Conservation (phyloP, 2,797 vertebrate genomes). For the Acipenser transmontanus region DNA sequence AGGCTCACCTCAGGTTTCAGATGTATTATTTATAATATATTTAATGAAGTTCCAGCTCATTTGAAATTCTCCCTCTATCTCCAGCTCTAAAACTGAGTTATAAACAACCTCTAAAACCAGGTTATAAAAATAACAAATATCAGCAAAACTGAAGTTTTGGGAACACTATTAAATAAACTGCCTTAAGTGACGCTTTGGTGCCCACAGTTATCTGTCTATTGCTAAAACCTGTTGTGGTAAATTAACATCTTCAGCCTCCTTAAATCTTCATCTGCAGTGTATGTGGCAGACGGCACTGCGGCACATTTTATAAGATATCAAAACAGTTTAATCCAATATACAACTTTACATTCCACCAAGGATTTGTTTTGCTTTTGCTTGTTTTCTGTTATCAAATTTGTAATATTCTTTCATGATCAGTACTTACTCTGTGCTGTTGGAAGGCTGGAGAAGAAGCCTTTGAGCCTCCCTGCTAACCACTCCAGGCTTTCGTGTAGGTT, state of each 20-base stretch:
- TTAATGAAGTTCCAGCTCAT: too few relatives aligned
- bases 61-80: too few relatives aligned
- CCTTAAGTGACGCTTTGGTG: background rate
- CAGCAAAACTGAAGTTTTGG: background rate
- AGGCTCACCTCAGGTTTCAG: too few relatives aligned
- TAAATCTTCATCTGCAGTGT: background rate
- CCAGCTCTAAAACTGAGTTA: too few relatives aligned
- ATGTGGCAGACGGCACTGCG: background rate
- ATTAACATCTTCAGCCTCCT: background rate
- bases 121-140: background rate
- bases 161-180: background rate
- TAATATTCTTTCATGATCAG: background rate
- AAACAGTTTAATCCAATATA: background rate
- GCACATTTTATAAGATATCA: background rate
- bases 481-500: conserved; percentile 97
- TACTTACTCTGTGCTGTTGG: conserved; percentile 73
- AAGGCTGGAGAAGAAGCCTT: conserved; percentile 71
- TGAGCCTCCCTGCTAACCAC: conserved; percentile 82
- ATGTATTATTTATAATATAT: too few relatives aligned
- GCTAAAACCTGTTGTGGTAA: background rate
- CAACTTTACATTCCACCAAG: background rate
- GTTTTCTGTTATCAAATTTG: conserved; percentile 19
- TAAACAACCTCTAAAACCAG: background rate
- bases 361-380: conserved; percentile 17
- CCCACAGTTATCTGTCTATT: background rate